phyloP scores from a whole-genome alignment of 2,113 vertebrate species.

The Otus sunia region DNA sequence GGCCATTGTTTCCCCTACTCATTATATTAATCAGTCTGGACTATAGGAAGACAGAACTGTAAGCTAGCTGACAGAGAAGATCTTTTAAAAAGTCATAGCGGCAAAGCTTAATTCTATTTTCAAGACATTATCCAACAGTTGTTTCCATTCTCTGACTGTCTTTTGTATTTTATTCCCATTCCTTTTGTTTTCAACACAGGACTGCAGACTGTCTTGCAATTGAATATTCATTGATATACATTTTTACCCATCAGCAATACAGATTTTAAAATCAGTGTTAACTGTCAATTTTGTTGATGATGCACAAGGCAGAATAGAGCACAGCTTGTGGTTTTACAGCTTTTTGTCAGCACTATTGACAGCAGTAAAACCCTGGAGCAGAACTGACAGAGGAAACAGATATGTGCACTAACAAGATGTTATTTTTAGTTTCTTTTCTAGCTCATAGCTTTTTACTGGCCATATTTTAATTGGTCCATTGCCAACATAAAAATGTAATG shows the following conservation, averaged over 20 bases:
- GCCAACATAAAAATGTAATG: constrained; percentile 1
- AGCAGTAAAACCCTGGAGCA: constrained; percentile 55
- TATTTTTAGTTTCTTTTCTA: constrained; percentile 55
- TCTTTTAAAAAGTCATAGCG: not conserved
- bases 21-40: not conserved
- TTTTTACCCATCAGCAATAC: not conserved
- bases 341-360: constrained; percentile 61
- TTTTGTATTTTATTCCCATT: not conserved
- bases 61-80: not conserved
- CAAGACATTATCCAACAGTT: not conserved
- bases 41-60: not conserved
- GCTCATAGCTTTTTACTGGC: constrained; percentile 37
- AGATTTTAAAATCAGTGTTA: constrained; percentile 28
- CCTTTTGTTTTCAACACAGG: not conserved
- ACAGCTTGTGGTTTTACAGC: constrained; percentile 51
- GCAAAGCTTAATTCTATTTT: not conserved
- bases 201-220: not conserved
- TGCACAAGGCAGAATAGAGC: constrained; percentile 24
- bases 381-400: constrained; percentile 21
- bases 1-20: not conserved
- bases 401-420: constrained; percentile 41
- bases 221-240: not conserved
- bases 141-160: not conserved
- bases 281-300: constrained; percentile 47
- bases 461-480: constrained; percentile 52